Base-by-base conservation (phyloP, 2,888 invertebrate genomes). In the Chymomyza fuscimana region DNA sequence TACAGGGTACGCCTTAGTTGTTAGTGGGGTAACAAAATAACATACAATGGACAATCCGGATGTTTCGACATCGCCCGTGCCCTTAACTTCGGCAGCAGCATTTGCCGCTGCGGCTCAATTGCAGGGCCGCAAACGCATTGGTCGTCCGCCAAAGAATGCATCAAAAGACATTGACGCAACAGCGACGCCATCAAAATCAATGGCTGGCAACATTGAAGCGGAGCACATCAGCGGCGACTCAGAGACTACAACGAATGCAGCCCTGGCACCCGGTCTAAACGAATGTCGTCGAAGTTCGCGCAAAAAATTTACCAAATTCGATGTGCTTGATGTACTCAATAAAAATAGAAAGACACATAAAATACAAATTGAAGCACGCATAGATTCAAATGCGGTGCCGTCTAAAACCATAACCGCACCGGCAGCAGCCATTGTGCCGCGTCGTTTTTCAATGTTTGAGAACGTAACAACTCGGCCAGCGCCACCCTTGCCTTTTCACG, bases 231-330 rank as follows among this genome's bases (percentile, higher is more conserved):
- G 58, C 6, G 12, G 40, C 40, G 36, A 51, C 36, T 36, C 25
- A 9, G 63, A 64, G n/a, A 50, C 22, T 64, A 12, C 54, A 4
- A 7, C 29, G 2, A 25, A 32, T 64, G 25, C 52, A 2, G 32
- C 32, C 4, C 15, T 32, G 2, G 61, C 79, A 46, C 76, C 74
- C 3, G 71, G 62, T 5, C 61, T 68, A n/a, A 73, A 10, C 4
- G 90, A 90, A 60, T 89, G 91, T 59, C 85, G 91, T 1, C 89
- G 91, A 19, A 92, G 91, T 76, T 89, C 91, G 2, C 90, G 91
- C 12, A 91, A 92, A 67, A 91, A 91, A 79, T 79, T 90, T n/a
- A 88, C 89, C 2, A 92, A 92, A 76, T 92, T 91, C 65, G 91
- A 92, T 75, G 91, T 92, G 0, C 82, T 89, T 0, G 91, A 92